Conservation (phyloP, 1,140 invertebrate species). For the Aphidius gifuensis region DNA sequence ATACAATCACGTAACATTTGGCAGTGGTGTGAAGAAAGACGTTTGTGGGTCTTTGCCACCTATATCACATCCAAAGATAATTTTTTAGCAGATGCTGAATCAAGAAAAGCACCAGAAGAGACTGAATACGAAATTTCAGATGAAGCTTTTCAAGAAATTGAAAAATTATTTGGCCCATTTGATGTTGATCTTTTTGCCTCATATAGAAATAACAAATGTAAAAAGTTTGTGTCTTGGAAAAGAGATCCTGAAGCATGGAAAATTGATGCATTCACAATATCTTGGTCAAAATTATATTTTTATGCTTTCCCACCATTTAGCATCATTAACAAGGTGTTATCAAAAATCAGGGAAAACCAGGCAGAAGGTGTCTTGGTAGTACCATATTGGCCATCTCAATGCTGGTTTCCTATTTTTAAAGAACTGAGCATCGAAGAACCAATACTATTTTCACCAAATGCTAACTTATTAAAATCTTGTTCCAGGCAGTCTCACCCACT, state of each 20-base stretch:
- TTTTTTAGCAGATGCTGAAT: conserved; percentile 6
- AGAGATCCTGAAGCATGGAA: conserved; percentile 1
- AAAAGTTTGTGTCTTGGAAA: not conserved
- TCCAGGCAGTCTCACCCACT: conserved; percentile 23
- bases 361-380: conserved; percentile 35
- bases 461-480: conserved; percentile 20
- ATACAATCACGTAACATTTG: not conserved
- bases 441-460: conserved; percentile 13
- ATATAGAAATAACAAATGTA: conserved; percentile 1
- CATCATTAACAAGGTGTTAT: conserved; percentile 27
- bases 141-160: not conserved
- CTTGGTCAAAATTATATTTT: conserved; percentile 17
- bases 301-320: conserved; percentile 38
- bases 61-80: conserved; percentile 16
- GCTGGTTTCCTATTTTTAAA: conserved; percentile 30
- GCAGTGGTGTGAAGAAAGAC: conserved; percentile 11
- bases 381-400: conserved; percentile 31
- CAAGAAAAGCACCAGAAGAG: not conserved
- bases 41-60: not conserved
- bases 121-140: conserved; percentile 5
- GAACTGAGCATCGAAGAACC: conserved; percentile 3
- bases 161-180: not conserved
- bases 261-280: conserved; percentile 11
- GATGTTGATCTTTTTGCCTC: conserved; percentile 12
- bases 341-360: conserved; percentile 32